Evolutionary conservation across 2,797 vertebrate species (phyloP).

Genomic region (Florisuga fusca): DNA sequence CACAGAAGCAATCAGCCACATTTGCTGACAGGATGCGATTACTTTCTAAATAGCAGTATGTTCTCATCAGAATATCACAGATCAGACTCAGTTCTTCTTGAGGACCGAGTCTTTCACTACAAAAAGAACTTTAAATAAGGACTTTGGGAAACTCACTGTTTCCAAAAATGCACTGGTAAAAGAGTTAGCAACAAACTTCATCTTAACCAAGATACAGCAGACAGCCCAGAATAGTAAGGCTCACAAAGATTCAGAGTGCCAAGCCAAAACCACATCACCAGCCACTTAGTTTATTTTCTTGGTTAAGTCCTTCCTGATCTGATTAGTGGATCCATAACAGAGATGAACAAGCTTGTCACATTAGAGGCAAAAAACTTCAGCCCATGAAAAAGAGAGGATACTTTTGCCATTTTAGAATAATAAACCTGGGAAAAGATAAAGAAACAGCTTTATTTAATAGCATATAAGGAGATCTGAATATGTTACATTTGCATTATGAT

Average conservation of each 20-base stretch:
- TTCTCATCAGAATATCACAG: not conserved
- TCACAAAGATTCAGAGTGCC: not conserved
- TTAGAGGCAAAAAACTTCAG: not conserved
- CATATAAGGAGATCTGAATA: not conserved
- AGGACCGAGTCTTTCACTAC: not conserved
- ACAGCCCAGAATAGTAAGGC: not conserved
- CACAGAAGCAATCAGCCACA: not conserved
- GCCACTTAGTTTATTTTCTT: not conserved
- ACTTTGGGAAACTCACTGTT: not conserved
- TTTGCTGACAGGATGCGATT: rapidly evolving
- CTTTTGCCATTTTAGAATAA: not conserved
- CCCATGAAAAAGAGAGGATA: not conserved
- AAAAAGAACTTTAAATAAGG: not conserved
- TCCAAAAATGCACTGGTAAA: not conserved
- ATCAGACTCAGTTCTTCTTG: not conserved
- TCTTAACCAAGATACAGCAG: not conserved
- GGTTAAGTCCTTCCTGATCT: not conserved
- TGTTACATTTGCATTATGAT: not conserved
- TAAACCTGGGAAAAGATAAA: not conserved
- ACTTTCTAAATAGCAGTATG: not conserved
- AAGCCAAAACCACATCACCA: not conserved
- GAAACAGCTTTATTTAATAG: not conserved
- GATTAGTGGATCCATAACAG: not conserved
- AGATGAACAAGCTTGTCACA: not conserved
- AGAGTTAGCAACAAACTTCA: not conserved